phyloP scores from a whole-genome alignment of 1,140 invertebrate genomes.

The Bombus confusus region DNA sequence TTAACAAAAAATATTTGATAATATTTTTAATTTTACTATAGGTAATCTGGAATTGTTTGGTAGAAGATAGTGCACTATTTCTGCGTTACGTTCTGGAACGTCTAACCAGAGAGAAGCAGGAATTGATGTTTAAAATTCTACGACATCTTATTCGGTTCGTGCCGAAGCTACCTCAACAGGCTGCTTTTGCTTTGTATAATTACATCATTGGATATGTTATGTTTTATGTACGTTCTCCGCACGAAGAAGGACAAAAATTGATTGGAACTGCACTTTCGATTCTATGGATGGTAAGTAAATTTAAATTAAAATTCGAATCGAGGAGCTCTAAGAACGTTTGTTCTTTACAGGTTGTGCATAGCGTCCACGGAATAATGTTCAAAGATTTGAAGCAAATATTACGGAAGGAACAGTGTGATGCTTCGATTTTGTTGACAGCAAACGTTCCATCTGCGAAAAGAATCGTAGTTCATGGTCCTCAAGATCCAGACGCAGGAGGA shows the following conservation, averaged over 20 bases:
- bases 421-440: conserved; percentile 97
- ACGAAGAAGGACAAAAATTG: conserved; percentile 95
- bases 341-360: conserved; percentile 91
- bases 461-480: conserved; percentile 98
- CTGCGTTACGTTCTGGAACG: conserved; percentile 97
- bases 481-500: conserved; percentile 93
- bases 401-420: conserved; percentile 99
- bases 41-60: conserved; percentile 98
- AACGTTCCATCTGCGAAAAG: conserved; percentile 99
- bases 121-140: conserved; percentile 96
- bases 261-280: conserved; percentile 97
- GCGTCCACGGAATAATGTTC: conserved; percentile 99
- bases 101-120: conserved; percentile 96
- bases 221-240: conserved; percentile 98
- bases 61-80: conserved; percentile 98
- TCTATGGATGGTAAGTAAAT: conserved; percentile 93
- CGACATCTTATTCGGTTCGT: conserved; percentile 96
- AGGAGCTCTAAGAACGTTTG: background rate
- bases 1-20: background rate
- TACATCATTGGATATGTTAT: conserved; percentile 99
- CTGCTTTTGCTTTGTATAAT: conserved; percentile 99
- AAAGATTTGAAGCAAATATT: conserved; percentile 99
- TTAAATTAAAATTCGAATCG: background rate
- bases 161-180: conserved; percentile 96
- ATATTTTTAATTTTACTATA: conserved; percentile 71